These are phyloP conservation scores for Metopia argyrocephala DNA, from an alignment of 2,888 invertebrate genomes.

Conservation along the genomic window DNA sequence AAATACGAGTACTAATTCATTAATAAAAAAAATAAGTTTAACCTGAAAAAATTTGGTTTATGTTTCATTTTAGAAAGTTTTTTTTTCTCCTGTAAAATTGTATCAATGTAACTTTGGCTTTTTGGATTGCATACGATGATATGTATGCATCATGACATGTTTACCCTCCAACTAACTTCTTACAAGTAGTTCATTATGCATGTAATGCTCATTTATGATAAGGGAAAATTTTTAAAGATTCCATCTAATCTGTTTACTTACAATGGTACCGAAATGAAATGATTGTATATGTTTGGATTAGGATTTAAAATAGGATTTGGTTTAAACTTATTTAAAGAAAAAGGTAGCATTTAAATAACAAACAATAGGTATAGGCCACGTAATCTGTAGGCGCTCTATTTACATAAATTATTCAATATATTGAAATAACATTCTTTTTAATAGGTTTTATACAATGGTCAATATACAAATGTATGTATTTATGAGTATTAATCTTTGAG, in stretches of 20 bases:
- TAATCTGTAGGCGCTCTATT: conserved; percentile 61
- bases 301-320: conserved; percentile 48
- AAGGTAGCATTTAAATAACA: background rate
- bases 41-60: too few relatives aligned
- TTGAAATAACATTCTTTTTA: conserved; percentile 47
- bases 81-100: too few relatives aligned
- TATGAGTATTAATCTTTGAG: background rate
- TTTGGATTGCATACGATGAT: too few relatives aligned
- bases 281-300: conserved; percentile 57
- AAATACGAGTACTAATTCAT: too few relatives aligned
- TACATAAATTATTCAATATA: conserved; percentile 62
- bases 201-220: conserved; percentile 60
- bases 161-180: too few relatives aligned
- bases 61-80: too few relatives aligned
- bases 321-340: conserved; percentile 38
- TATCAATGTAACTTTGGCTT: too few relatives aligned
- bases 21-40: too few relatives aligned
- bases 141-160: too few relatives aligned
- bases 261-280: background rate
- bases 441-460: conserved; percentile 41
- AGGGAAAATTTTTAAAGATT: too few relatives aligned
- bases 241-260: background rate
- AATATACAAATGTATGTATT: conserved; percentile 2
- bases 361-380: conserved; percentile 23
- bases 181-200: too few relatives aligned